Evolutionary conservation across 2,797 vertebrate species (phyloP).

Genomic region (Semaprochilodus insignis): DNA sequence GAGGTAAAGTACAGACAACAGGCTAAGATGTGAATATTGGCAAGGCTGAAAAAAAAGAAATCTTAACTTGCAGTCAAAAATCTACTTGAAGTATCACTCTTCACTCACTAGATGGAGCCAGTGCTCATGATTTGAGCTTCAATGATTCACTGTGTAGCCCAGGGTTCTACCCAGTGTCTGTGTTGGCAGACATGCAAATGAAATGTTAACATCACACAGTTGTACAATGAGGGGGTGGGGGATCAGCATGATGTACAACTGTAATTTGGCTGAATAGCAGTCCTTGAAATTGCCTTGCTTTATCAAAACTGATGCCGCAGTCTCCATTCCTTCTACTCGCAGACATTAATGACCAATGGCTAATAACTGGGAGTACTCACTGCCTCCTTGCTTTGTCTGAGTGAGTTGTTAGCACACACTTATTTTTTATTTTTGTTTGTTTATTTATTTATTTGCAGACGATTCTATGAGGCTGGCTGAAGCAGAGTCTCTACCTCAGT

Average conservation of each 20-base stretch:
- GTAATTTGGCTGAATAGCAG: slow-evolving; percentile 76
- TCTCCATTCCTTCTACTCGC: slow-evolving; percentile 53
- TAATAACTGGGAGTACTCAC: slow-evolving; percentile 73
- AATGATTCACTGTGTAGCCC: not conserved
- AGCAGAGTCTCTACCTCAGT: slow-evolving; percentile 45
- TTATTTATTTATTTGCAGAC: slow-evolving; percentile 5
- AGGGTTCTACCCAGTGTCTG: slow-evolving; percentile 49
- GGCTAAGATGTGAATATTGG: no score
- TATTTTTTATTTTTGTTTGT: not conserved
- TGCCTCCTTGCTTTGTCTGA: slow-evolving; percentile 29
- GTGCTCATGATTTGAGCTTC: slow-evolving; percentile 63
- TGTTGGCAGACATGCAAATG: slow-evolving; percentile 69
- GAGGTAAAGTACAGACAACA: not conserved
- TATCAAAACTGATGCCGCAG: slow-evolving; percentile 73
- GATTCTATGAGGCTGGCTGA: not conserved
- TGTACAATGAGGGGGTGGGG: slow-evolving; percentile 65
- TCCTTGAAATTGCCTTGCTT: slow-evolving; percentile 79
- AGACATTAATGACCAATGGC: slow-evolving; percentile 70
- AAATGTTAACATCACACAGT: slow-evolving; percentile 69
- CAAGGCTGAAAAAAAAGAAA: not conserved
- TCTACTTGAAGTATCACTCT: not conserved
- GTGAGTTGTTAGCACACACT: not conserved
- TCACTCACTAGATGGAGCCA: slow-evolving; percentile 77
- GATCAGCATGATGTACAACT: slow-evolving; percentile 78
- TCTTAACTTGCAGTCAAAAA: not conserved